These are phyloP conservation scores for Boulengeromyrus knoepffleri DNA, from an alignment of 2,113 vertebrate species.

Conservation along the genomic window DNA sequence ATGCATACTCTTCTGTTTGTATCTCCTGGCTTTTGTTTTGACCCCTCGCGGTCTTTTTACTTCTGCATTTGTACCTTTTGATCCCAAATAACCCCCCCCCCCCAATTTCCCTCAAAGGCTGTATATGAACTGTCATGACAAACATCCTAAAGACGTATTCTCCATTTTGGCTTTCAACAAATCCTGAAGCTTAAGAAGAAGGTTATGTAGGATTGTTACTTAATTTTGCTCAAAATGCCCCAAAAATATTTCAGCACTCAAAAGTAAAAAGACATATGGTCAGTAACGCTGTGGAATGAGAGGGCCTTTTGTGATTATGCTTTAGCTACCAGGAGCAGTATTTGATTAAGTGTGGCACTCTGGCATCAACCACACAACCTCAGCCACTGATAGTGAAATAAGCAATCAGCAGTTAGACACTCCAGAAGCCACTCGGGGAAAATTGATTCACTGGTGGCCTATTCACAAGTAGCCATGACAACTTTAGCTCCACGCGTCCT, in stretches of 20 bases:
- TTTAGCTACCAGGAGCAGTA: conserved; percentile 35
- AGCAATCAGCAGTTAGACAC: conserved; percentile 50
- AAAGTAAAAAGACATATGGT: neutral
- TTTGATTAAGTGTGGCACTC: conserved; percentile 40
- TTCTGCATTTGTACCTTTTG: neutral
- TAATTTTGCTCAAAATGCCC: neutral
- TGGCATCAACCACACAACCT: conserved; percentile 33
- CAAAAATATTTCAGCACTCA: neutral
- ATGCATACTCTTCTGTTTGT: neutral
- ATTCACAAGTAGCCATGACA: conserved; percentile 52
- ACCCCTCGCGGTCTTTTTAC: neutral
- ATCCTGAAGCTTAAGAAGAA: neutral
- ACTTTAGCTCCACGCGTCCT: conserved; percentile 46
- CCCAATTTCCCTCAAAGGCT: neutral
- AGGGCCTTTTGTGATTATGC: conserved; percentile 44
- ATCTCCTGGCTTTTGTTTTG: neutral
- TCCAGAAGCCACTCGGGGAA: conserved; percentile 19
- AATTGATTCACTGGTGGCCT: conserved; percentile 44
- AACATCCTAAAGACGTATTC: neutral
- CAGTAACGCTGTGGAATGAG: conserved; percentile 27
- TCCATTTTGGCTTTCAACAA: neutral
- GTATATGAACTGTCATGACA: neutral
- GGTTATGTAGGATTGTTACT: neutral
- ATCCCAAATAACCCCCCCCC: neutral
- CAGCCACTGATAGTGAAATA: conserved; percentile 41